A percentile compares a stretch with the other conserved stretches of the same genome.
phyloP scores from a whole-genome alignment of 2,113 vertebrate genomes.

The Corydoras sp. region DNA sequence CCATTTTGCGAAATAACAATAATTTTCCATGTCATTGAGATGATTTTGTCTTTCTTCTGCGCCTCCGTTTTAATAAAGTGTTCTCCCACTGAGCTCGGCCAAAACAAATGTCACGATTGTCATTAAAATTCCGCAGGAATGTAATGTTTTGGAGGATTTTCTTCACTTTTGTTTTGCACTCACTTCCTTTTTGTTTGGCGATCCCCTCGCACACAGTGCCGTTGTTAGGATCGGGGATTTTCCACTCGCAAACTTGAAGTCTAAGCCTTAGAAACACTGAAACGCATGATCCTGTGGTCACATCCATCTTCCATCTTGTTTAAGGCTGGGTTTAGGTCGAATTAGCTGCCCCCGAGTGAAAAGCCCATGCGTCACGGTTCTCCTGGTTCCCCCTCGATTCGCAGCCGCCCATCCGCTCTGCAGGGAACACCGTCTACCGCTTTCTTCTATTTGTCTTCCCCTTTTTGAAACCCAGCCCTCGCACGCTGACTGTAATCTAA shows the following conservation, averaged over 20 bases:
- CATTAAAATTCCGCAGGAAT: constrained; percentile 44
- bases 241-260: neutral
- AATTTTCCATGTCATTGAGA: constrained; percentile 40
- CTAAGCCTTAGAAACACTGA: too few relatives aligned
- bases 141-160: constrained; percentile 37
- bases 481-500: constrained; percentile 22
- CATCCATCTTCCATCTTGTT: too few relatives aligned
- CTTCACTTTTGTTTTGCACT: constrained; percentile 8
- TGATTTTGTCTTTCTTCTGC: constrained; percentile 24
- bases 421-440: too few relatives aligned
- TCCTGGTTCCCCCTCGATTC: neutral
- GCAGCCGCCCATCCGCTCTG: too few relatives aligned
- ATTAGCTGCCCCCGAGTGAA: too few relatives aligned
- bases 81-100: constrained; percentile 24
- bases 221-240: constrained; percentile 25
- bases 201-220: neutral
- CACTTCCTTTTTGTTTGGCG: too few relatives aligned
- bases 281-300: too few relatives aligned
- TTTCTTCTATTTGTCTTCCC: too few relatives aligned
- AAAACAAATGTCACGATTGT: constrained; percentile 46
- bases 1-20: constrained; percentile 42
- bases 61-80: constrained; percentile 39
- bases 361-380: too few relatives aligned
- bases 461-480: neutral
- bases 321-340: too few relatives aligned